These are phyloP conservation scores for Matsumurasca onukii DNA, from an alignment of 1,140 invertebrate species.

Conservation along the genomic window DNA sequence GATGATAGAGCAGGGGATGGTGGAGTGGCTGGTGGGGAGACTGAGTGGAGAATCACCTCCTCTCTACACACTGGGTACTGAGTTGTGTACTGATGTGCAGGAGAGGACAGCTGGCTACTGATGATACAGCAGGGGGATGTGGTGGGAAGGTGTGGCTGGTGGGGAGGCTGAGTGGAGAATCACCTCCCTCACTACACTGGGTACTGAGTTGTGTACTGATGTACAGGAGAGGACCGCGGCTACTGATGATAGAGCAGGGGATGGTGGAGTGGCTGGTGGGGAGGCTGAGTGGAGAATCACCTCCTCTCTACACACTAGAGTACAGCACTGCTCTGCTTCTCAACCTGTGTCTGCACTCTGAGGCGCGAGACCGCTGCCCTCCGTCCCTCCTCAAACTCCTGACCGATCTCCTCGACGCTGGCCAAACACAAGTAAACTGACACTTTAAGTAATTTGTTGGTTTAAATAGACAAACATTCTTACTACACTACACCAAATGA, in stretches of 20 bases:
- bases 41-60: constrained; percentile 51
- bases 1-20: constrained; percentile 62
- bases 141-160: constrained; percentile 66
- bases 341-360: constrained; percentile 64
- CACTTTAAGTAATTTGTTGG: no score
- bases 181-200: constrained; percentile 34
- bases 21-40: constrained; percentile 61
- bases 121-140: constrained; percentile 64
- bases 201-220: no score
- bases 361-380: constrained; percentile 45
- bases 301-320: constrained; percentile 56
- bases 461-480: background rate
- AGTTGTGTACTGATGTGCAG: constrained; percentile 48
- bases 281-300: constrained; percentile 51
- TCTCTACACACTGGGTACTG: no score
- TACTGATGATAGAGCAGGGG: constrained; percentile 61
- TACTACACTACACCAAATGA: background rate
- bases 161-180: constrained; percentile 51
- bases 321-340: constrained; percentile 65
- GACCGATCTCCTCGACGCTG: constrained; percentile 28
- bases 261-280: constrained; percentile 62
- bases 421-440: constrained; percentile 12
- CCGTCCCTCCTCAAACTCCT: constrained; percentile 27
- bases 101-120: constrained; percentile 55
- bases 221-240: constrained; percentile 56